Conservation (phyloP, 2,888 invertebrate species). For the Tiphia femorata region DNA sequence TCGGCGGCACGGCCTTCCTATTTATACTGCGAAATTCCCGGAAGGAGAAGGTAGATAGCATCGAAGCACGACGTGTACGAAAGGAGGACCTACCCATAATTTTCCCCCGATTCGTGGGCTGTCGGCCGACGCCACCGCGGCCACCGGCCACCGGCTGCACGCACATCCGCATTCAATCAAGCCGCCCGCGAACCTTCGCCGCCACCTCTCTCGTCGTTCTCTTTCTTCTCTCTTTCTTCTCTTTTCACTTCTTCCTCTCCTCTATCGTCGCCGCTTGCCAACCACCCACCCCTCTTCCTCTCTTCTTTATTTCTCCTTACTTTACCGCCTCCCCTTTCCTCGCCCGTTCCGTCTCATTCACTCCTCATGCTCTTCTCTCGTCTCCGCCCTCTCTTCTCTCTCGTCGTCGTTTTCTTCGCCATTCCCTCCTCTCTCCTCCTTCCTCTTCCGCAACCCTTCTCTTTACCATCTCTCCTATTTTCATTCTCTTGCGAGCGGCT, state of each 20-base stretch:
- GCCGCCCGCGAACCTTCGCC: slow-evolving; percentile 30
- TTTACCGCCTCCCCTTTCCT: background rate
- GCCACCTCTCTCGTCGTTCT: slow-evolving; percentile 3
- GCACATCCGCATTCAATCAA: slow-evolving; percentile 66
- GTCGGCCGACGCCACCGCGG: slow-evolving; percentile 47
- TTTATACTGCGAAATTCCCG: slow-evolving; percentile 58
- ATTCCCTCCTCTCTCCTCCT: too few relatives aligned
- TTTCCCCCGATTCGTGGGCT: slow-evolving; percentile 57
- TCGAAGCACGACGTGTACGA: slow-evolving; percentile 50
- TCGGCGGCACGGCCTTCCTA: slow-evolving; percentile 32
- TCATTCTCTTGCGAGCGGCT: too few relatives aligned
- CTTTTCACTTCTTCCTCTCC: background rate
- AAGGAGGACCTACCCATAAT: slow-evolving; percentile 61
- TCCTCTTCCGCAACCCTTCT: background rate
- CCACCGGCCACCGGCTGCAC: slow-evolving; percentile 57
- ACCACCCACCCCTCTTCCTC: too few relatives aligned
- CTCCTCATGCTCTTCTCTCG: background rate
- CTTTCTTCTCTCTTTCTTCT: background rate
- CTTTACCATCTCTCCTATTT: background rate
- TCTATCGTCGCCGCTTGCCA: background rate
- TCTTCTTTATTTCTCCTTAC: background rate
- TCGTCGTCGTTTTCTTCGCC: background rate
- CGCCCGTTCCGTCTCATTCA: background rate
- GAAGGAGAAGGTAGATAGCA: slow-evolving; percentile 55
- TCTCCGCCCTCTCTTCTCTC: background rate